These are phyloP conservation scores for Helogale parvula DNA, from an alignment of 2,113 vertebrate genomes.

Conservation along the genomic window DNA sequence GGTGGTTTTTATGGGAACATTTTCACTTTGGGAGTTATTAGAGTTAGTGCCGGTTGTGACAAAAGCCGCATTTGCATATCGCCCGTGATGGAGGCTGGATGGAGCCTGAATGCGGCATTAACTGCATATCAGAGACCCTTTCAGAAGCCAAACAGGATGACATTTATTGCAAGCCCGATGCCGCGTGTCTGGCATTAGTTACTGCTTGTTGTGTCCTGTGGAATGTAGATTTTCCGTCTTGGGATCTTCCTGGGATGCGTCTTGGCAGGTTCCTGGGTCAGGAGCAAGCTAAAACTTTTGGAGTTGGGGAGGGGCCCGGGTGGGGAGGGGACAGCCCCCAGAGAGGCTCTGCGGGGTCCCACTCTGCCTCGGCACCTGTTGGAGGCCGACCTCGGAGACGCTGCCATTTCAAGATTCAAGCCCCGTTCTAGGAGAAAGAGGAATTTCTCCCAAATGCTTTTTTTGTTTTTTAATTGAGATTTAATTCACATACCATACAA, in stretches of 20 bases:
- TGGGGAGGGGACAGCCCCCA: no score
- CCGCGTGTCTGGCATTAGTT: conserved; percentile 63
- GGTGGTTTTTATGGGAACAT: conserved; percentile 83
- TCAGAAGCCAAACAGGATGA: conserved; percentile 71
- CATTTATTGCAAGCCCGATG: conserved; percentile 60
- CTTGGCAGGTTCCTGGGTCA: neutral
- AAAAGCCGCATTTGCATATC: conserved; percentile 81
- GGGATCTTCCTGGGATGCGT: neutral
- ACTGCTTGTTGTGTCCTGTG: conserved; percentile 41
- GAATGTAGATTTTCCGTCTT: conserved; percentile 44
- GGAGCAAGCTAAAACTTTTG: neutral
- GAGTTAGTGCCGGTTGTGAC: conserved; percentile 79
- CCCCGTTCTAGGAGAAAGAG: neutral
- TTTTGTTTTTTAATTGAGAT: neutral
- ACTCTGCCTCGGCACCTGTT: neutral
- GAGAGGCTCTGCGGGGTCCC: neutral
- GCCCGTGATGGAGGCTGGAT: conserved; percentile 61
- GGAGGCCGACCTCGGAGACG: neutral
- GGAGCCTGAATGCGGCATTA: conserved; percentile 50
- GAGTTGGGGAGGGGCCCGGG: neutral
- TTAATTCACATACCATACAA: accelerated
- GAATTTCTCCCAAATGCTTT: neutral
- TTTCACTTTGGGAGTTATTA: conserved; percentile 83
- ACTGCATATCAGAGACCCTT: conserved; percentile 74
- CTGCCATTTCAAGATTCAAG: neutral